Percentiles rank a stretch among this genome's conserved stretches.
phyloP scores from a whole-genome alignment of 2,888 invertebrate species.

The Tineola bisselliella region DNA sequence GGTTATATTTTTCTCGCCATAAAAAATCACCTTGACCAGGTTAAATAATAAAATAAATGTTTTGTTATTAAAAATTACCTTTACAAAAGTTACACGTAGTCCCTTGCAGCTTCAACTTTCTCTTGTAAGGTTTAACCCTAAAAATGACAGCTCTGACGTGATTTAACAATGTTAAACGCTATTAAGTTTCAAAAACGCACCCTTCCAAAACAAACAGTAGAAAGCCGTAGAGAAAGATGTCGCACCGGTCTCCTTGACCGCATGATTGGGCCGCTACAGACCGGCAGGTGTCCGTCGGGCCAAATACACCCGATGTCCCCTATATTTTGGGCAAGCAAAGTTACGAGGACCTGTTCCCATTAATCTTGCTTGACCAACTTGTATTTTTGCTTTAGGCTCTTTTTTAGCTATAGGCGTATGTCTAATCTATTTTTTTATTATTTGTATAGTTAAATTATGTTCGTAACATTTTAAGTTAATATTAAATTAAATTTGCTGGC shows the following conservation, averaged over 20 bases:
- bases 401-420: no score
- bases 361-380: background rate
- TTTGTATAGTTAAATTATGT: no score
- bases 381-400: background rate
- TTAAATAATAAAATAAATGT: no score
- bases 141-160: background rate
- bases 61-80: no score
- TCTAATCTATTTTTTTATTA: no score
- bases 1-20: no score
- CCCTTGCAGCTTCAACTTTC: no score
- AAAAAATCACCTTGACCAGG: no score
- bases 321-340: background rate
- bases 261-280: background rate
- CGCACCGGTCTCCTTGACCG: conserved; percentile 5
- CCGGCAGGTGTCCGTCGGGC: conserved; percentile 5
- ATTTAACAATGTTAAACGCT: background rate
- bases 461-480: no score
- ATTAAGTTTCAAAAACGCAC: background rate
- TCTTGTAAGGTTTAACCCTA: no score
- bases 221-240: background rate
- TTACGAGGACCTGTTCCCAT: background rate
- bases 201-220: background rate
- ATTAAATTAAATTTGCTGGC: no score
- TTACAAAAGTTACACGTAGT: no score
- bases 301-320: background rate